Conservation (phyloP, 2,797 vertebrate species). For the Mormyrops attenuatus region DNA sequence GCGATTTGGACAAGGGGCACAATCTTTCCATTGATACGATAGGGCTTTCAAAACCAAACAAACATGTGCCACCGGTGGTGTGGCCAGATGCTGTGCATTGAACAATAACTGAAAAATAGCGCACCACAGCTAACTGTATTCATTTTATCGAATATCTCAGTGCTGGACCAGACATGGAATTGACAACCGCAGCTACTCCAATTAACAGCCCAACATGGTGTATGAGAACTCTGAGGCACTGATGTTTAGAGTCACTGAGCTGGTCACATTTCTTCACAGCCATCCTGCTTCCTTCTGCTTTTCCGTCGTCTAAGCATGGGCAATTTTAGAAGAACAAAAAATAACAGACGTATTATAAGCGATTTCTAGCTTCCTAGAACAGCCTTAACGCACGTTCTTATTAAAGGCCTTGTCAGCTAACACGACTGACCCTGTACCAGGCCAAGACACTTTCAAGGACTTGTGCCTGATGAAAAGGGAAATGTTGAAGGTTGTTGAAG, state of each 20-base stretch:
- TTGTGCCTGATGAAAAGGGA: neutral
- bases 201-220: slow-evolving; percentile 35
- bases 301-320: neutral
- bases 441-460: neutral
- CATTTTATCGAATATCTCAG: slow-evolving; percentile 31
- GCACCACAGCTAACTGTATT: slow-evolving; percentile 23
- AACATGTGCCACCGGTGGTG: slow-evolving; percentile 17
- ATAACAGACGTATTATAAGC: neutral
- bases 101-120: slow-evolving; percentile 33
- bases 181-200: slow-evolving; percentile 32
- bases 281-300: neutral
- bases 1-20: neutral
- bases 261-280: slow-evolving; percentile 23
- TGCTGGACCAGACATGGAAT: slow-evolving; percentile 30
- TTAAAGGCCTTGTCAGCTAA: neutral
- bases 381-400: neutral
- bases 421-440: neutral
- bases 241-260: neutral
- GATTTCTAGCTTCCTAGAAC: neutral
- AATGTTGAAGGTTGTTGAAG: neutral
- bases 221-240: neutral
- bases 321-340: neutral
- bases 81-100: slow-evolving; percentile 32
- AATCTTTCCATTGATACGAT: neutral
- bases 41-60: neutral